Percentiles rank a stretch among this genome's conserved stretches.
These are phyloP conservation scores for Drosophila seguyi DNA, from an alignment of 1,140 invertebrate genomes.

Conservation along the genomic window DNA sequence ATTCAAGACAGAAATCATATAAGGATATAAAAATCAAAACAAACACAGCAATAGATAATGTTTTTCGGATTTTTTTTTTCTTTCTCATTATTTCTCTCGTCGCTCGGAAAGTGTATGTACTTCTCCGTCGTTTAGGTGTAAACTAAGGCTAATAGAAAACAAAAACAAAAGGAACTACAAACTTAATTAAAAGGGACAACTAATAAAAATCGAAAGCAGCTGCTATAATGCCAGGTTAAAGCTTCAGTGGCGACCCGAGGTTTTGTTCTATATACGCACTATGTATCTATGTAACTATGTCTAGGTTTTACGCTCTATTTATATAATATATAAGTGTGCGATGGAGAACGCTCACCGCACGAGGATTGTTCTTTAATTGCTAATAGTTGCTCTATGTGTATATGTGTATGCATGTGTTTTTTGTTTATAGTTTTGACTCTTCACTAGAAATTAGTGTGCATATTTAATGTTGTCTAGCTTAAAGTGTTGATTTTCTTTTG, in stretches of 20 bases:
- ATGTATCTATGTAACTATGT: conserved; percentile 24
- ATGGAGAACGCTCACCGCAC: conserved; percentile 31
- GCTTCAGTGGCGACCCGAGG: conserved; percentile 57
- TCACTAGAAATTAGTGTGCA: conserved; percentile 57
- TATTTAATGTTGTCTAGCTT: conserved; percentile 47
- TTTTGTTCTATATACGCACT: conserved; percentile 50
- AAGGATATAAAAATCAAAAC: conserved; percentile 53
- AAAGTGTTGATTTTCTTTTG: conserved; percentile 32
- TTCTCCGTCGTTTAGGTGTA: conserved; percentile 37
- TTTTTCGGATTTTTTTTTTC: conserved; percentile 15
- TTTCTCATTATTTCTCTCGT: conserved; percentile 24
- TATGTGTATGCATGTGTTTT: conserved; percentile 34
- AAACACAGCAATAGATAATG: conserved; percentile 40
- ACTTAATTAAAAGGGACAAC: conserved; percentile 51
- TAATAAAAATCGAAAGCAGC: conserved; percentile 43
- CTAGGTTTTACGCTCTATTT: conserved; percentile 23
- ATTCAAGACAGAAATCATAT: conserved; percentile 35
- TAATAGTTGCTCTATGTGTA: conserved; percentile 53
- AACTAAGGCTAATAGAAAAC: conserved; percentile 37
- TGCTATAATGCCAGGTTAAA: conserved; percentile 39
- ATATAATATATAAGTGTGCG: conserved; percentile 11
- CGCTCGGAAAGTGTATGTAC: conserved; percentile 26
- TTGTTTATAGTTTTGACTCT: conserved; percentile 42
- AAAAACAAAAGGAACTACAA: conserved; percentile 48
- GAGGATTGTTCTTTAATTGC: conserved; percentile 57